These are phyloP conservation scores for Nanorana parkeri DNA, from an alignment of 2,113 vertebrate species.

Conservation along the genomic window DNA sequence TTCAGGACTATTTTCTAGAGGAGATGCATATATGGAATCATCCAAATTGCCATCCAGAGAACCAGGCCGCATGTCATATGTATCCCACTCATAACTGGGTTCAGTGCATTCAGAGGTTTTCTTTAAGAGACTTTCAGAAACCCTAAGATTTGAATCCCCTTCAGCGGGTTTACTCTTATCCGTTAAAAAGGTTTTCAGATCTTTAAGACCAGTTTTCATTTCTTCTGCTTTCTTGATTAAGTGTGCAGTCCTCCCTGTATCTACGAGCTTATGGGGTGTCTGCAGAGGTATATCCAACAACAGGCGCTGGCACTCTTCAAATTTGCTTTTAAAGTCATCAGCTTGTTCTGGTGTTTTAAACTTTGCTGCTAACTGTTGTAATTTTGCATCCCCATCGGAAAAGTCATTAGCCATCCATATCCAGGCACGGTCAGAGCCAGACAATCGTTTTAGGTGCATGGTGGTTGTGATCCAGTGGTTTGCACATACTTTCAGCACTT, in stretches of 20 bases:
- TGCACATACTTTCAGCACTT: constrained; percentile 96
- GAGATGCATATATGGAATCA: constrained; percentile 84
- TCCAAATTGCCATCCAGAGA: constrained; percentile 82
- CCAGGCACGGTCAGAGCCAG: constrained; percentile 95
- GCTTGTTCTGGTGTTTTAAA: constrained; percentile 94
- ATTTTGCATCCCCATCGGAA: constrained; percentile 89
- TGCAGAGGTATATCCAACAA: constrained; percentile 94
- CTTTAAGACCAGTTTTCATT: constrained; percentile 97
- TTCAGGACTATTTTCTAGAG: constrained; percentile 82
- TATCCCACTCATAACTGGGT: constrained; percentile 91
- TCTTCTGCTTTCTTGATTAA: constrained; percentile 97
- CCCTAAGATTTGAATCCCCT: constrained; percentile 67
- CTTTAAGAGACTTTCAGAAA: constrained; percentile 68
- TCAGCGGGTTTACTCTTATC: constrained; percentile 83
- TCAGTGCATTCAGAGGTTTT: constrained; percentile 82
- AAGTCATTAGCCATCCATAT: constrained; percentile 96
- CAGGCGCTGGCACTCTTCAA: constrained; percentile 92
- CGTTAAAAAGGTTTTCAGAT: constrained; percentile 91
- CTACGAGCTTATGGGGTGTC: constrained; percentile 95
- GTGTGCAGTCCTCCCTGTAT: constrained; percentile 89
- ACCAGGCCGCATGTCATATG: constrained; percentile 87
- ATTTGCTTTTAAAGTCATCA: constrained; percentile 92
- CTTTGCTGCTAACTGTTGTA: constrained; percentile 92
- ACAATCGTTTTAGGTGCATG: constrained; percentile 93
- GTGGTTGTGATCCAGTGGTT: constrained; percentile 98